Evolutionary conservation across 1,140 invertebrate species (phyloP).

Genomic region (Aphis gossypii): DNA sequence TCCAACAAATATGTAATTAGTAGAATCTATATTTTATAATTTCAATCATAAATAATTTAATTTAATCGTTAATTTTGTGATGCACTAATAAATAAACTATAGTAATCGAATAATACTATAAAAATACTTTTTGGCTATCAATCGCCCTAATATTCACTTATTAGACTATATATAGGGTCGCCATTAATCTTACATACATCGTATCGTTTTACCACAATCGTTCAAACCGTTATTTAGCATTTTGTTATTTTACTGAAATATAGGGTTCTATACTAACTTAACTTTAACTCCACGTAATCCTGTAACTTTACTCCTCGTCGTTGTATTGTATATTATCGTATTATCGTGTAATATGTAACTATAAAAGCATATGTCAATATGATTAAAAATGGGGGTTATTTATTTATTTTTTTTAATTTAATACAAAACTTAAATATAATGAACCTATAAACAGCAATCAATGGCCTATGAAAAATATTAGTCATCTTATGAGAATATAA

Average conservation of each 20-base stretch:
- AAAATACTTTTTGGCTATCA: neutral
- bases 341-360: too few species aligned
- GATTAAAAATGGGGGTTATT: too few species aligned
- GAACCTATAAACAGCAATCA: too few species aligned
- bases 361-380: neutral
- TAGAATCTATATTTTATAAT: neutral
- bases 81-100: neutral
- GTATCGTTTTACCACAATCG: neutral
- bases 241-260: neutral
- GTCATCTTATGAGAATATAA: neutral
- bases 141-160: neutral
- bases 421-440: neutral
- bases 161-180: neutral
- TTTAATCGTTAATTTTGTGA: neutral
- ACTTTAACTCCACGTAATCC: neutral
- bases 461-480: too few species aligned
- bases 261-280: neutral
- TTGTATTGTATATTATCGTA: neutral
- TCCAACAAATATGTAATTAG: neutral
- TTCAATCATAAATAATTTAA: neutral
- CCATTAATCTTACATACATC: neutral
- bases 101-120: neutral
- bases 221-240: neutral
- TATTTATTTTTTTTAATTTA: neutral
- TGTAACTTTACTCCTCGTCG: neutral